Percentiles rank a stretch among this genome's conserved stretches.
These are phyloP conservation scores for Triplophysa tibetana DNA, from an alignment of 2,113 vertebrate species.

Conservation along the genomic window DNA sequence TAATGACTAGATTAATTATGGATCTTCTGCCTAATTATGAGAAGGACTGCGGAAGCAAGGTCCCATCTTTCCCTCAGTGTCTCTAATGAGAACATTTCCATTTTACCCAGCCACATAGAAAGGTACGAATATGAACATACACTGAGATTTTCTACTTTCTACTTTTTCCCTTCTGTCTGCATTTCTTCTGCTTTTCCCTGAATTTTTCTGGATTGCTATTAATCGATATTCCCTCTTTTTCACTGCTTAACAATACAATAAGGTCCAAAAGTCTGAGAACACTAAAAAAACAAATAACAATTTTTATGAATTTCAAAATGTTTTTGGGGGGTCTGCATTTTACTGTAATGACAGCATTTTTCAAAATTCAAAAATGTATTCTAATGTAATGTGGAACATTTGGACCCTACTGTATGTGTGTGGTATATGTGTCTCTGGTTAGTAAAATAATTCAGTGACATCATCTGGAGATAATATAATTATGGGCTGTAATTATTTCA, in stretches of 20 bases:
- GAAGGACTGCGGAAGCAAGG: conserved; percentile 63
- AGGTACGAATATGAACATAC: background rate
- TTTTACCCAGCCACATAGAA: conserved; percentile 38
- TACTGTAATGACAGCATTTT: no score
- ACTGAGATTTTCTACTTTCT: background rate
- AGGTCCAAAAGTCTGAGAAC: background rate
- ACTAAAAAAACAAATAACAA: no score
- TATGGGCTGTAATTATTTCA: background rate
- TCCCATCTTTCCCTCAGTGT: conserved; percentile 55
- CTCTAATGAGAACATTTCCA: conserved; percentile 63
- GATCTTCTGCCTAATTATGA: conserved; percentile 65
- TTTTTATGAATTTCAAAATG: no score
- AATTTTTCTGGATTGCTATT: background rate
- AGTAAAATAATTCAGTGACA: background rate
- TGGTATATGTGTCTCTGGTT: background rate
- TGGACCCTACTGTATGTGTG: background rate
- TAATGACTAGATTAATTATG: conserved; percentile 69
- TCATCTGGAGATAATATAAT: background rate
- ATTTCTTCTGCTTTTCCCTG: background rate
- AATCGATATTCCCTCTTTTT: background rate
- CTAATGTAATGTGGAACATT: no score
- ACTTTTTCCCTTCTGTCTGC: background rate
- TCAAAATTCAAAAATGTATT: no score
- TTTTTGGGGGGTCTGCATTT: no score
- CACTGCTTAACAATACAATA: background rate